These are phyloP conservation scores for Opisthocomus hoazin DNA, from an alignment of 2,113 vertebrate species.

Conservation along the genomic window DNA sequence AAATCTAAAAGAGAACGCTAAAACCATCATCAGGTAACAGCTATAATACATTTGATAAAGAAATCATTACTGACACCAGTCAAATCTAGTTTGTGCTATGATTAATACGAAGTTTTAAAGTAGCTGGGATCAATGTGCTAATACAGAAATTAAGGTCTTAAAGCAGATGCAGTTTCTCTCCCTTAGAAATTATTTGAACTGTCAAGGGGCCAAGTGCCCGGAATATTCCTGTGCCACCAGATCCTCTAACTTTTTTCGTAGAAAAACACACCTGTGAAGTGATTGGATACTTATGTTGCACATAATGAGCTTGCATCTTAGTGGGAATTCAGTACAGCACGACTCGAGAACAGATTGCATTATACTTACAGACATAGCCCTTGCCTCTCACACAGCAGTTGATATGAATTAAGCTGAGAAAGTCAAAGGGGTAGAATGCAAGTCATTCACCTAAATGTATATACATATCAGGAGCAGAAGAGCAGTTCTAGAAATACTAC, in stretches of 20 bases:
- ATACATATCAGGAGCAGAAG: background rate
- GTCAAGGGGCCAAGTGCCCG: background rate
- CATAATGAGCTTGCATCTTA: background rate
- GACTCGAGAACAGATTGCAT: background rate
- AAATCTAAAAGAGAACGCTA: background rate
- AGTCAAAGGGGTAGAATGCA: background rate
- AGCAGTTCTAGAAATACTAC: background rate
- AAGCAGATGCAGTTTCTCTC: background rate
- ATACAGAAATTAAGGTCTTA: background rate
- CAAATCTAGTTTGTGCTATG: background rate
- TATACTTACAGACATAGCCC: conserved; percentile 1
- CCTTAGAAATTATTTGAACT: background rate
- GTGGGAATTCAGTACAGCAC: background rate
- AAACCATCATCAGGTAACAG: background rate
- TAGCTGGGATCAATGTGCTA: background rate
- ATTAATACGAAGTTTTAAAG: background rate
- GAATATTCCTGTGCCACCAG: background rate
- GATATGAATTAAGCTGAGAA: conserved; percentile 48
- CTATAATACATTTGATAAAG: background rate
- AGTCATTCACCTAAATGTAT: background rate
- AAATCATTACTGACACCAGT: background rate
- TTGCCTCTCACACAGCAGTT: conserved; percentile 29
- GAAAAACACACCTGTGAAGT: background rate
- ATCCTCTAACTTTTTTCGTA: background rate
- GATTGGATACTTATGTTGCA: background rate